These are phyloP conservation scores for Bombus ignitus DNA, from an alignment of 1,140 invertebrate species.

Conservation along the genomic window DNA sequence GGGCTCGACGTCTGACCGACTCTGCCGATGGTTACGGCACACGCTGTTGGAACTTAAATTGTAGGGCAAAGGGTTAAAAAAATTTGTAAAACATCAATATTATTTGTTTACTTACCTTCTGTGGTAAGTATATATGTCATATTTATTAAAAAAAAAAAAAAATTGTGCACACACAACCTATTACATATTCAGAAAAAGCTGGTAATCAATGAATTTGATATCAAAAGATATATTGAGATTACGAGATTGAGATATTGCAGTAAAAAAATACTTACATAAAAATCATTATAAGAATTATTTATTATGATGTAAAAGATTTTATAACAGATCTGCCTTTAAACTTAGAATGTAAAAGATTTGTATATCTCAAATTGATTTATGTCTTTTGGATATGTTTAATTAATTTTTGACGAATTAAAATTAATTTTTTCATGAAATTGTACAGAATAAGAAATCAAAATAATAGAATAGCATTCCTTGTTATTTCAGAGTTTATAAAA, in stretches of 20 bases:
- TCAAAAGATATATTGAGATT: not conserved
- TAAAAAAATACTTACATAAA: not conserved
- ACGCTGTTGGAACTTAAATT: too few species aligned
- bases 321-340: not conserved
- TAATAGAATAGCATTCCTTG: not conserved
- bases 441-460: not conserved
- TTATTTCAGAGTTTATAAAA: not conserved
- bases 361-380: constrained; percentile 11
- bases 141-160: not conserved
- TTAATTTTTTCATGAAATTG: not conserved
- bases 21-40: too few species aligned
- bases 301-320: not conserved
- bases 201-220: not conserved
- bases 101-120: constrained; percentile 18
- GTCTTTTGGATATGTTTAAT: not conserved
- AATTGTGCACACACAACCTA: not conserved
- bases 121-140: constrained; percentile 31
- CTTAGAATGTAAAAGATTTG: not conserved
- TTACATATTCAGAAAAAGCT: not conserved
- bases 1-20: too few species aligned
- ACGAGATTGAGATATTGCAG: too few species aligned
- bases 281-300: constrained; percentile 5
- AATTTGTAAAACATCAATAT: constrained; percentile 5
- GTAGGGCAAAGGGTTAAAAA: not conserved
- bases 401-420: not conserved